phyloP scores from a whole-genome alignment of 2,797 vertebrate species.

The Anableps anableps region DNA sequence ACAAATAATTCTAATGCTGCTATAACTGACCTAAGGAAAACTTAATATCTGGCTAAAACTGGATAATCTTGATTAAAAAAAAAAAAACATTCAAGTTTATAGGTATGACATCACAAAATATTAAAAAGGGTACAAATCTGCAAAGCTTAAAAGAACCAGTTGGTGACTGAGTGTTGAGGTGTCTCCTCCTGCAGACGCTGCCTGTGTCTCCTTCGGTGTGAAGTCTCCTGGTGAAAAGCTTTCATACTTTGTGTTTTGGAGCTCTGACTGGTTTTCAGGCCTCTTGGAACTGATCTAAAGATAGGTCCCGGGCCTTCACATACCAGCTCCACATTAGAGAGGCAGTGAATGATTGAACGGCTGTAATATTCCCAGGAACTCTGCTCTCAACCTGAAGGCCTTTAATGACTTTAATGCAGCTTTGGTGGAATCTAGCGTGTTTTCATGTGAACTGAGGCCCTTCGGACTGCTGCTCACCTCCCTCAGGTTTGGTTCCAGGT shows the following conservation, averaged over 20 bases:
- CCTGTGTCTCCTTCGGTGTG: constrained; percentile 1
- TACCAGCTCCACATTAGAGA: constrained; percentile 5
- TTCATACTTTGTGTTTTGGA: constrained; percentile 28
- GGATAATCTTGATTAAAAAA: too few relatives aligned
- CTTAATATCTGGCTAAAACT: too few relatives aligned
- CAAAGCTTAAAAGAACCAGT: too few relatives aligned
- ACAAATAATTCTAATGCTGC: too few relatives aligned
- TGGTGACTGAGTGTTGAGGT: too few relatives aligned
- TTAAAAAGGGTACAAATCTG: too few relatives aligned
- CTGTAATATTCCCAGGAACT: not conserved
- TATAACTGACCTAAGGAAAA: too few relatives aligned
- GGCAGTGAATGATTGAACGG: constrained; percentile 11
- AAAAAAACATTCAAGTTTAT: too few relatives aligned
- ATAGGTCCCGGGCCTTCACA: constrained; percentile 28
- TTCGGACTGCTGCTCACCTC: constrained; percentile 26
- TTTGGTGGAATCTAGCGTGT: constrained; percentile 22
- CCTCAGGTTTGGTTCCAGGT: constrained; percentile 33
- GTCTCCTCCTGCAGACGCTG: not conserved
- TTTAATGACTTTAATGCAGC: not conserved
- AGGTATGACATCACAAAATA: too few relatives aligned
- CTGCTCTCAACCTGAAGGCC: not conserved
- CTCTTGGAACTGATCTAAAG: constrained; percentile 38
- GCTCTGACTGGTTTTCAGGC: constrained; percentile 30
- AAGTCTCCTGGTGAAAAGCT: constrained; percentile 20
- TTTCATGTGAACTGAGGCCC: constrained; percentile 25